Conservation (phyloP, 2,888 invertebrate species). For the Andrena marginata region DNA sequence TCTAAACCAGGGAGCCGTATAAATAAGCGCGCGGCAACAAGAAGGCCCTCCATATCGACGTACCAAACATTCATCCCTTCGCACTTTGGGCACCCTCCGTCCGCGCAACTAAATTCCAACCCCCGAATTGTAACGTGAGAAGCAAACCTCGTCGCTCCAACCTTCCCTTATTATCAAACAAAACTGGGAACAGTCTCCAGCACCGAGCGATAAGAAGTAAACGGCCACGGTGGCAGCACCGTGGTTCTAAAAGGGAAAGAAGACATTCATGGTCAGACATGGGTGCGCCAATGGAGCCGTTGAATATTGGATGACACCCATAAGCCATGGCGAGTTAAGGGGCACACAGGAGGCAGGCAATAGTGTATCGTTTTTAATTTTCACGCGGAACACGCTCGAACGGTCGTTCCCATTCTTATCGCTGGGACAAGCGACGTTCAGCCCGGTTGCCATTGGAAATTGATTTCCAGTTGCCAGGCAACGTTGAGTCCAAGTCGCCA, state of each 20-base stretch:
- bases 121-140: not conserved
- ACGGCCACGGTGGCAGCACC: not conserved
- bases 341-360: not conserved
- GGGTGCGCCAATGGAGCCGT: not conserved
- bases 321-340: conserved; percentile 22
- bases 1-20: no score
- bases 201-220: not conserved
- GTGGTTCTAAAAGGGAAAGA: not conserved
- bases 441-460: conserved; percentile 76
- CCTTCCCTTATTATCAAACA: not conserved
- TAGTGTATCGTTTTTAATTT: conserved; percentile 37
- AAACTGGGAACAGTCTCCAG: not conserved
- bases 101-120: not conserved
- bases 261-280: not conserved
- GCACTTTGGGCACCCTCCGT: not conserved
- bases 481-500: conserved; percentile 77
- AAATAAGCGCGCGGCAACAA: no score
- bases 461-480: conserved; percentile 82
- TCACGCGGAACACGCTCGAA: conserved; percentile 38
- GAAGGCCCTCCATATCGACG: conserved; percentile 7
- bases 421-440: conserved; percentile 40
- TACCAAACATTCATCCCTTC: conserved; percentile 12
- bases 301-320: conserved; percentile 41
- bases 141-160: not conserved
- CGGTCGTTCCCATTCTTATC: conserved; percentile 63